A percentile compares a stretch with the other conserved stretches of the same genome.
Evolutionary conservation across 2,113 vertebrate species (phyloP).

Genomic region (Rhynchomys soricoides): DNA sequence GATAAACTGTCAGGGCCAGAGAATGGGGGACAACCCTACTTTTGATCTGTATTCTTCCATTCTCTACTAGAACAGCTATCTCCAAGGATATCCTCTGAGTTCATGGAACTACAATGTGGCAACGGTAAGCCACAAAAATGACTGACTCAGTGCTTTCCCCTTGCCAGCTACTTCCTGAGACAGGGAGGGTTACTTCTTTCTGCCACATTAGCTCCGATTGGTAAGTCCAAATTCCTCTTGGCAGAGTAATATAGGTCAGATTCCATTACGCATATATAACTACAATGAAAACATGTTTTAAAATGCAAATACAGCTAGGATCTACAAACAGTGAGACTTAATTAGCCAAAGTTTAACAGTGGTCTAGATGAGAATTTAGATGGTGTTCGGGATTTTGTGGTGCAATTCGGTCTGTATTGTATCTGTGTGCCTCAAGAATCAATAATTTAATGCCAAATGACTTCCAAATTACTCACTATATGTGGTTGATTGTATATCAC

Average conservation of each 20-base stretch:
- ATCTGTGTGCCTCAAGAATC: neutral
- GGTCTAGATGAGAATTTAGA: neutral
- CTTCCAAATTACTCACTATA: neutral
- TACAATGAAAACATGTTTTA: neutral
- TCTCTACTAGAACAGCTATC: neutral
- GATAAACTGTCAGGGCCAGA: neutral
- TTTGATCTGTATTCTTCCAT: neutral
- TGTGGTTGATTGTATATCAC: neutral
- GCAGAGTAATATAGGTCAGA: conserved; percentile 71
- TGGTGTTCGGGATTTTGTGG: neutral
- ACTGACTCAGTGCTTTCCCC: conserved; percentile 60
- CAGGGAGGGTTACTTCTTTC: conserved; percentile 46
- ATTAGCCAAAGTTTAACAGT: conserved; percentile 6
- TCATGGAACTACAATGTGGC: neutral
- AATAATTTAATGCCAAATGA: neutral
- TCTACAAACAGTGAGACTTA: conserved; percentile 52
- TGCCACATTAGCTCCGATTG: conserved; percentile 60
- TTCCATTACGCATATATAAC: conserved; percentile 62
- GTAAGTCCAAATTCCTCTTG: conserved; percentile 64
- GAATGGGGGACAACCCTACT: neutral
- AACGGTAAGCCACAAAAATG: conserved; percentile 59
- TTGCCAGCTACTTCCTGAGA: conserved; percentile 31
- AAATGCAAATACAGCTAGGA: neutral
- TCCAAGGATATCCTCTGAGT: neutral
- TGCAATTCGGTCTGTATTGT: neutral